A percentile compares a stretch with the other conserved stretches of the same genome.
Conservation (phyloP, 2,888 invertebrate species). For the Adelognathus sp. region DNA sequence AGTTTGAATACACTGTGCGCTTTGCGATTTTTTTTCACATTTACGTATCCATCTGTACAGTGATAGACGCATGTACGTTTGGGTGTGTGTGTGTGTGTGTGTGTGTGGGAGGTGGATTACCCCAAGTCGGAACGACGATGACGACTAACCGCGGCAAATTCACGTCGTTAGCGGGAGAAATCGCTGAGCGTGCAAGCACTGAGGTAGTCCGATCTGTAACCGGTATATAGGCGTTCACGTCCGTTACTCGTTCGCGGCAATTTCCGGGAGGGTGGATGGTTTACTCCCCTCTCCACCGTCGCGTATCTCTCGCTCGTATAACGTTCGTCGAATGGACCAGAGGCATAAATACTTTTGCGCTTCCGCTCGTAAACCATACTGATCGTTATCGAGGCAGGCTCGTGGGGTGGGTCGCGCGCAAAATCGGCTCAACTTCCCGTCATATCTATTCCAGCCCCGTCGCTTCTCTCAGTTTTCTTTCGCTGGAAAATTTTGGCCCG, state of each 20-base stretch:
- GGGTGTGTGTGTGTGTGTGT: background rate
- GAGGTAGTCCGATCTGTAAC: slow-evolving; percentile 40
- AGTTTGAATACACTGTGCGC: background rate
- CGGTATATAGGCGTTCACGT: slow-evolving; percentile 54
- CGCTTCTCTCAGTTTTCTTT: slow-evolving; percentile 11
- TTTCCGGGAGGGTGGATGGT: slow-evolving; percentile 51
- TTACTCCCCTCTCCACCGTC: slow-evolving; percentile 29
- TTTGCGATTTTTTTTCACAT: background rate
- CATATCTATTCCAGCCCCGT: slow-evolving; percentile 38
- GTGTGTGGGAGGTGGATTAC: background rate
- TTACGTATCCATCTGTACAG: background rate
- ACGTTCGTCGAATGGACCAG: slow-evolving; percentile 61
- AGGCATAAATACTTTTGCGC: slow-evolving; percentile 65
- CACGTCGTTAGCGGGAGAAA: slow-evolving; percentile 55
- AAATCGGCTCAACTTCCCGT: slow-evolving; percentile 47
- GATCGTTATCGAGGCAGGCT: slow-evolving; percentile 55
- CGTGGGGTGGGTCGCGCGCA: background rate
- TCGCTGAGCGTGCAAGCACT: slow-evolving; percentile 54
- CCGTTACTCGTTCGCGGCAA: slow-evolving; percentile 64
- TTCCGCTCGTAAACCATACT: slow-evolving; percentile 61
- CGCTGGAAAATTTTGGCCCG: slow-evolving; percentile 35
- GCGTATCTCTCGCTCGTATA: slow-evolving; percentile 51
- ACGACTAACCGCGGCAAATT: slow-evolving; percentile 52
- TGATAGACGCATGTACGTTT: background rate
- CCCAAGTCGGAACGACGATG: background rate